These are phyloP conservation scores for Drosophila stalkeri DNA, from an alignment of 2,888 invertebrate genomes.

Conservation along the genomic window DNA sequence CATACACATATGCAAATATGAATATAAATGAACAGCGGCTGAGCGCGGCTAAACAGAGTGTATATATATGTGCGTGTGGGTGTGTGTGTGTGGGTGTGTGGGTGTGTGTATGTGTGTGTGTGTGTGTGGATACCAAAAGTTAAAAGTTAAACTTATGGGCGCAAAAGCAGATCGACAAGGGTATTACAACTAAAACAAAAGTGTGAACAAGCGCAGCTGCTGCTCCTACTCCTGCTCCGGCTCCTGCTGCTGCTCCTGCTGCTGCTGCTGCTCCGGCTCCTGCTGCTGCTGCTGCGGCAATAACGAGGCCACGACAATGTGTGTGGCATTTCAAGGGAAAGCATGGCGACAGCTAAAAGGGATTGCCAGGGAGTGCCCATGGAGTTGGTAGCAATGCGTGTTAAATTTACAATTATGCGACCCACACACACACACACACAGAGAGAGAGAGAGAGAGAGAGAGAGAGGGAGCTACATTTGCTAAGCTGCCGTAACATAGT, in stretches of 20 bases:
- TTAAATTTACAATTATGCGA: conserved; percentile 56
- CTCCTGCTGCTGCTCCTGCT: conserved; percentile 30
- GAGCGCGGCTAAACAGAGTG: conserved; percentile 24
- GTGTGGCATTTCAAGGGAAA: conserved; percentile 7
- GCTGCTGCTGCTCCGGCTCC: conserved; percentile 8
- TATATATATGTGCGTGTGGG: neutral
- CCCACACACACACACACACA: conserved; percentile 22
- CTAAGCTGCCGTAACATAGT: conserved; percentile 25
- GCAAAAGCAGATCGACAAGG: conserved; percentile 57
- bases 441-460: conserved; percentile 4
- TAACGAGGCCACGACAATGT: conserved; percentile 38
- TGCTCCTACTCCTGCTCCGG: neutral
- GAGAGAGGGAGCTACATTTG: conserved; percentile 27
- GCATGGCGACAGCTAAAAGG: conserved; percentile 1
- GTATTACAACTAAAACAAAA: conserved; percentile 65
- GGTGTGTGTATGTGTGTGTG: conserved; percentile 4
- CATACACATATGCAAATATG: conserved; percentile 69
- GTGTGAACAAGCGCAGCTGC: conserved; percentile 58
- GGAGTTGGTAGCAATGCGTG: conserved; percentile 11
- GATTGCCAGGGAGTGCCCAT: neutral
- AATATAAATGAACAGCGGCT: conserved; percentile 75
- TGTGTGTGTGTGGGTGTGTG: neutral
- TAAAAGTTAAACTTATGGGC: conserved; percentile 64
- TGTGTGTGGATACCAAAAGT: conserved; percentile 45
- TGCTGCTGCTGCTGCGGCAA: conserved; percentile 17